A percentile compares a stretch with the other conserved stretches of the same genome.
Conservation (phyloP, 1,140 invertebrate genomes). For the Myzus persicae region DNA sequence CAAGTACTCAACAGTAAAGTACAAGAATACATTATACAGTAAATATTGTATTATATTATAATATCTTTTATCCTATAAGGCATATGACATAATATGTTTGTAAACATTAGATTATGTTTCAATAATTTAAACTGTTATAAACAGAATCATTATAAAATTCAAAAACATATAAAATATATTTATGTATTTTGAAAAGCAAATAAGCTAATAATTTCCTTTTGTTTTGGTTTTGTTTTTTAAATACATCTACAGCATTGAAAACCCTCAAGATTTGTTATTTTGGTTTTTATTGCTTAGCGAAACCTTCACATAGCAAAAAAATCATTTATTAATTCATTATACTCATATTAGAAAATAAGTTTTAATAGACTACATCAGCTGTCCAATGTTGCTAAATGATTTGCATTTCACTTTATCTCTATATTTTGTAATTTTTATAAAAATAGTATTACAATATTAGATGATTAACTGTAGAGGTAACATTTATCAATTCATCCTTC, state of each 20-base stretch:
- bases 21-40: too few relatives aligned
- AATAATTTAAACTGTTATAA: too few relatives aligned
- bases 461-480: not conserved
- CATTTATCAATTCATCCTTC: not conserved
- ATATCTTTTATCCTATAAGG: too few relatives aligned
- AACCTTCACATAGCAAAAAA: not conserved
- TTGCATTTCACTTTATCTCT: not conserved
- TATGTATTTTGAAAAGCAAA: too few relatives aligned
- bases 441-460: not conserved
- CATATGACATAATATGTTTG: too few relatives aligned
- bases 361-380: not conserved
- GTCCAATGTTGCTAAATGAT: not conserved
- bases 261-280: not conserved
- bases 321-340: not conserved
- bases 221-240: too few relatives aligned
- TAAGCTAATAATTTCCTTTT: too few relatives aligned
- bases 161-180: too few relatives aligned
- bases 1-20: too few relatives aligned
- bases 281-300: not conserved
- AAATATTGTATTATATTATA: too few relatives aligned
- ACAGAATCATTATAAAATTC: too few relatives aligned
- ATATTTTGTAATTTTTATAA: not conserved
- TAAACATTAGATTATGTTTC: too few relatives aligned
- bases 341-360: not conserved
- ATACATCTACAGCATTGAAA: not conserved